Evolutionary conservation across 2,888 invertebrate species (phyloP).

Genomic region (Protophormia terraenovae): DNA sequence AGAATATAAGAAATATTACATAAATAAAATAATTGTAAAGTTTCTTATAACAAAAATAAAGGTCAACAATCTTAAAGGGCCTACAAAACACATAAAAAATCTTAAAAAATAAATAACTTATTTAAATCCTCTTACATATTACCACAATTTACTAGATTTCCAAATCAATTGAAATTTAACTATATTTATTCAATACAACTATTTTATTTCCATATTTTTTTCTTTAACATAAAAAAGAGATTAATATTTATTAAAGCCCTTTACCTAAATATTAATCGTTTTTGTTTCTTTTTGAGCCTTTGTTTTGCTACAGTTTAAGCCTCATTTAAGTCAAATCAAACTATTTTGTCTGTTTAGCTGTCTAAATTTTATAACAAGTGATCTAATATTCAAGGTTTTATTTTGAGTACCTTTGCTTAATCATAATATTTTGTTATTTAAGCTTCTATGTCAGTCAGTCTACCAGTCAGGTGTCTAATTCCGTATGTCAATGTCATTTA

Average conservation of each 20-base stretch:
- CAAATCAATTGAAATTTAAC: slow-evolving; percentile 30
- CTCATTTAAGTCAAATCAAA: slow-evolving; percentile 14
- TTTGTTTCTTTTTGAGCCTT: background rate
- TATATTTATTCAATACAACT: too few species aligned
- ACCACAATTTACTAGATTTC: background rate
- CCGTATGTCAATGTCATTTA: slow-evolving; percentile 39
- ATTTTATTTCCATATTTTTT: background rate
- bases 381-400: slow-evolving; percentile 48
- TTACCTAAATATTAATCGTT: background rate
- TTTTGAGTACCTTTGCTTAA: background rate
- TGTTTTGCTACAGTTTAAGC: background rate
- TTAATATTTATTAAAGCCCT: slow-evolving; percentile 34
- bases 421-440: slow-evolving; percentile 49
- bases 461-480: slow-evolving; percentile 45
- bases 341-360: background rate
- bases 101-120: too few species aligned
- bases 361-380: slow-evolving; percentile 27
- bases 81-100: background rate
- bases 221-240: background rate
- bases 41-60: background rate
- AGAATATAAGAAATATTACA: background rate
- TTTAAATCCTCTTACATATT: slow-evolving; percentile 46
- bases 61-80: slow-evolving; percentile 31
- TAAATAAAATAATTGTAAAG: background rate
- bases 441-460: slow-evolving; percentile 28